Evolutionary conservation across 2,113 vertebrate genomes (phyloP).

Genomic region (Theristicus caerulescens): DNA sequence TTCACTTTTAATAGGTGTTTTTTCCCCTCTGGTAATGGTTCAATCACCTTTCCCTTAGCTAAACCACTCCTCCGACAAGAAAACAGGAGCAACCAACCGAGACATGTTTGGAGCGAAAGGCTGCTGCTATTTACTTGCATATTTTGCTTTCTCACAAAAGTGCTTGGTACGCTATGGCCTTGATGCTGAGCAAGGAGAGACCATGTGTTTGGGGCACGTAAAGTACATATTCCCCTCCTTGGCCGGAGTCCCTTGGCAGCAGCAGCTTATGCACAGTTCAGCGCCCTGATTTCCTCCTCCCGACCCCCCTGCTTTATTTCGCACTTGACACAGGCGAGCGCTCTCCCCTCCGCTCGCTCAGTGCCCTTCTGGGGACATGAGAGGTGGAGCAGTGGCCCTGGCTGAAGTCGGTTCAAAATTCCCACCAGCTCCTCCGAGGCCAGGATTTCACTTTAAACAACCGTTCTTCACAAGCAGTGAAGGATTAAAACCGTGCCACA

Average conservation of each 20-base stretch:
- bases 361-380: not conserved
- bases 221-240: not conserved
- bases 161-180: not conserved
- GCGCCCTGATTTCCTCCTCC: not conserved
- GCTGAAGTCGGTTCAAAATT: not conserved
- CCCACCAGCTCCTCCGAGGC: fast-evolving
- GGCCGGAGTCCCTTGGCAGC: not conserved
- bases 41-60: not conserved
- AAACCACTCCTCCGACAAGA: not conserved
- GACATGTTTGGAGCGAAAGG: not conserved
- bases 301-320: not conserved
- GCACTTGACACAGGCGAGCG: fast-evolving
- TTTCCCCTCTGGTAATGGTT: not conserved
- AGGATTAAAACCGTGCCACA: constrained; percentile 47
- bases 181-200: not conserved
- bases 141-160: not conserved
- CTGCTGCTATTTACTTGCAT: not conserved
- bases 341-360: fast-evolving
- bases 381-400: not conserved
- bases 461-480: not conserved
- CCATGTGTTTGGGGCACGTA: not conserved
- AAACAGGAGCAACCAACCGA: not conserved
- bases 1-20: not conserved
- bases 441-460: not conserved
- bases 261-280: not conserved